These are phyloP conservation scores for Erithacus rubecula DNA, from an alignment of 2,797 vertebrate genomes.

Conservation along the genomic window DNA sequence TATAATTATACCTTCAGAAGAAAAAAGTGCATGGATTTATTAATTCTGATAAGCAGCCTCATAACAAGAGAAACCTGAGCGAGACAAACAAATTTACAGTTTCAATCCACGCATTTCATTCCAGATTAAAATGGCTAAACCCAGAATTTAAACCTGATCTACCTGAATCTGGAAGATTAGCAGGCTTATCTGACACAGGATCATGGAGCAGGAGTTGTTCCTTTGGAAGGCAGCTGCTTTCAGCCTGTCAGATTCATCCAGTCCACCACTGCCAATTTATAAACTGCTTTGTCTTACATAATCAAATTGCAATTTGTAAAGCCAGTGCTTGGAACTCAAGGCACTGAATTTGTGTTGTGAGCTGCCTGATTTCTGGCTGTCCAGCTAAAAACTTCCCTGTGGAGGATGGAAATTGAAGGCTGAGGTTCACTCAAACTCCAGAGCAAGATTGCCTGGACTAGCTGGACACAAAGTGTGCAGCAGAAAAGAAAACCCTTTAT, in stretches of 20 bases:
- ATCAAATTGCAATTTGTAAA: background rate
- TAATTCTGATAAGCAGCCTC: background rate
- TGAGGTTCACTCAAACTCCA: background rate
- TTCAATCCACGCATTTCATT: background rate
- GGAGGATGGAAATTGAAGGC: background rate
- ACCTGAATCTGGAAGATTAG: background rate
- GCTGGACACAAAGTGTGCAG: background rate
- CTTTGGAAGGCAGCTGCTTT: background rate
- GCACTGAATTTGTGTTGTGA: background rate
- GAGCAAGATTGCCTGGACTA: background rate
- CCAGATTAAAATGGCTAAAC: background rate
- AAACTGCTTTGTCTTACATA: conserved; percentile 2
- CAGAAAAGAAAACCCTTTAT: background rate
- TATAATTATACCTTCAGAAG: conserved; percentile 8
- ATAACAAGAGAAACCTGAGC: background rate
- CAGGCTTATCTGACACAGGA: background rate
- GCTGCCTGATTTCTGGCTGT: background rate
- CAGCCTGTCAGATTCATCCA: background rate
- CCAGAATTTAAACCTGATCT: background rate
- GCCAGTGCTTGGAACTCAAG: background rate
- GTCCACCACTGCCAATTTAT: background rate
- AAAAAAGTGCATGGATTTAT: background rate
- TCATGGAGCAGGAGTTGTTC: background rate
- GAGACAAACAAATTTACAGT: background rate
- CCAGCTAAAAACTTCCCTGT: background rate